These are phyloP conservation scores for Sus scrofa DNA, from an alignment of 2,113 vertebrate species.

Conservation along the genomic window DNA sequence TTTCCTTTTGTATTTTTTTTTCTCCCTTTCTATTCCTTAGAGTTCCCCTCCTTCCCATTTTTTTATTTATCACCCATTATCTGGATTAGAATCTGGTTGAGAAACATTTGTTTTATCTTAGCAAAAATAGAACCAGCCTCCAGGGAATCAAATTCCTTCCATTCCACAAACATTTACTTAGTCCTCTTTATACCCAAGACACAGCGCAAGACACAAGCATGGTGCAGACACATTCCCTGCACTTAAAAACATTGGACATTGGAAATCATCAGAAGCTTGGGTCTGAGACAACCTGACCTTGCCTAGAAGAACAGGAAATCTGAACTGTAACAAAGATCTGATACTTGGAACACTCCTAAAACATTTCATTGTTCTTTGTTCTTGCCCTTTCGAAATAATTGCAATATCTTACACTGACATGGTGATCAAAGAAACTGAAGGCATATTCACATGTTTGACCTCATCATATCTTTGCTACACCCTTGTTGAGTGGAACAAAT, in stretches of 20 bases:
- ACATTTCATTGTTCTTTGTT: not conserved
- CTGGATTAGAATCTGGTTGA: conserved; percentile 33
- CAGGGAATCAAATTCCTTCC: conserved; percentile 17
- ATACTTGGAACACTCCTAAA: not conserved
- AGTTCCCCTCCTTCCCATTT: not conserved
- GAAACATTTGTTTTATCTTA: conserved; percentile 63
- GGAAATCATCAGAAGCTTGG: not conserved
- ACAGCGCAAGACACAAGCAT: not conserved
- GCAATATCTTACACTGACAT: not conserved
- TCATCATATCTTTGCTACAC: not conserved
- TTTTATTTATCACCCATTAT: conserved; percentile 50
- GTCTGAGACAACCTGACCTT: not conserved
- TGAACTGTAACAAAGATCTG: not conserved
- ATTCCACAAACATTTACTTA: not conserved
- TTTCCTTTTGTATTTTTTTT: conserved; percentile 7
- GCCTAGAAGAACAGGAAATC: not conserved
- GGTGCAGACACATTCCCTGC: not conserved
- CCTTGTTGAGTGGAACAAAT: not conserved
- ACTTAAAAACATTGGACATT: not conserved
- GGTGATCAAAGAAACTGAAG: not conserved
- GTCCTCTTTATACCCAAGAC: not conserved
- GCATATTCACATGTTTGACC: not conserved
- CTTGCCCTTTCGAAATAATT: conserved; percentile 7
- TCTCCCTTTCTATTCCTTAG: not conserved
- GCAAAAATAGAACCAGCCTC: not conserved